phyloP scores from a whole-genome alignment of 2,797 vertebrate genomes.

The Muscicapa comitata region DNA sequence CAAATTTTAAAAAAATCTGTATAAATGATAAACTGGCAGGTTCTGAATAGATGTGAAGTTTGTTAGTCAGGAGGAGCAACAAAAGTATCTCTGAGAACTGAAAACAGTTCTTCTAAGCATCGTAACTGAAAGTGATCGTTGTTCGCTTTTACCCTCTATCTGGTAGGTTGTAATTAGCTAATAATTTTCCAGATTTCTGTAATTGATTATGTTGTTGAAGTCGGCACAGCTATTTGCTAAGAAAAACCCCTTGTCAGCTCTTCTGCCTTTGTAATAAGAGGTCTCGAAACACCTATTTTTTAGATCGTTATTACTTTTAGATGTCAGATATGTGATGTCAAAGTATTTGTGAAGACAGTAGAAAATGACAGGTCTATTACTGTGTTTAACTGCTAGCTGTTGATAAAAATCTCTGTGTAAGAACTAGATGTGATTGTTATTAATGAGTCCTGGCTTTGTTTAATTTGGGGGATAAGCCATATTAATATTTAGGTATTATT shows the following conservation, averaged over 20 bases:
- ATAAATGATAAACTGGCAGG: neutral
- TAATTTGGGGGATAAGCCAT: neutral
- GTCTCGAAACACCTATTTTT: neutral
- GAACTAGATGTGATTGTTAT: neutral
- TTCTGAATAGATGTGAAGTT: neutral
- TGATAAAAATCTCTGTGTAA: conserved; percentile 11
- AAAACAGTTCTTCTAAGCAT: neutral
- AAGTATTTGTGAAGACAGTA: neutral
- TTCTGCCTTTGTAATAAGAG: neutral
- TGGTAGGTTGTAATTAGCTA: conserved; percentile 3
- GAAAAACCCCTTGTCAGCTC: neutral
- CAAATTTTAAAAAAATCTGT: neutral
- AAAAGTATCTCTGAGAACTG: neutral
- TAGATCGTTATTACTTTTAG: neutral
- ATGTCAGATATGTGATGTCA: neutral
- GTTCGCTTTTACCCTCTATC: conserved; percentile 20
- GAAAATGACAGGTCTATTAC: conserved; percentile 10
- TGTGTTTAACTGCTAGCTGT: neutral
- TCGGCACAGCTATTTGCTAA: neutral
- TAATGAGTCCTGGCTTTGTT: neutral
- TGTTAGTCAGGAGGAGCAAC: neutral
- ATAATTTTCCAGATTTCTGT: conserved; percentile 8
- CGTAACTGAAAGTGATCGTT: neutral
- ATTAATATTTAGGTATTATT: neutral
- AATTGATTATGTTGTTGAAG: neutral